Evolutionary conservation across 2,888 invertebrate genomes (phyloP), one percentile per base, ranked within the genome.

Genomic region (Agrotis clavis): DNA sequence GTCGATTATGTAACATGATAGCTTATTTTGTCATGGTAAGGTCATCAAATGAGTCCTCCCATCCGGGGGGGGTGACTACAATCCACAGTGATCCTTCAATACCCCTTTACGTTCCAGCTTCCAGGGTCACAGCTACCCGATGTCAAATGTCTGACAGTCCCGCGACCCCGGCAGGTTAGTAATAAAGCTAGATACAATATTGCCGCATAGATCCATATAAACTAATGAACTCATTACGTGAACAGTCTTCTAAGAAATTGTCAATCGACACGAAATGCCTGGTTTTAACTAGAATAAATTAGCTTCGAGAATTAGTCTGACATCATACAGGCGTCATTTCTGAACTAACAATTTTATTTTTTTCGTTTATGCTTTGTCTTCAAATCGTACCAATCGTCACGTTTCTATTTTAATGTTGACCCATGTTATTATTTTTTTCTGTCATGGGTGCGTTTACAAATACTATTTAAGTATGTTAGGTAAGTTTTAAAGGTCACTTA

Each of bases 261-360:
- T 21, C 63, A 25, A 75, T 80, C 67, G 74, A 64, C 65, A 71
- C 70, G 59, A 61, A 82, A 59, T 25, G 54, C n/a, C 53, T 57
- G 21, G 53, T 70, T 72, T 47, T 35, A 81, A 72, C 70, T 25
- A 71, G 76, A 77, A 71, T 74, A 67, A 81, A 83, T 80, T 77
- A 72, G 35, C 48, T 60, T 47, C 53, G 25, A 18, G 73, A 72
- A 71, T 72, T 84, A 65, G 35, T 51, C 68, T 69, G 69, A 77
- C 71, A 68, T 76, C 77, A 79, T 67, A 50, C 18, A 51, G 21
- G 60, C 71, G 66, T 72, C 56, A 72, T 69, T 47, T 61, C 62
- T 53, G 50, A 69, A 64, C 57, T 68, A 59, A 60, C 25, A 21
- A n/a, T 64, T 7, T 6, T 73, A 9, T 48, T 35, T 35, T 62